These are phyloP conservation scores for Grammomys dolichurus DNA, from an alignment of 2,113 vertebrate genomes.

Conservation along the genomic window DNA sequence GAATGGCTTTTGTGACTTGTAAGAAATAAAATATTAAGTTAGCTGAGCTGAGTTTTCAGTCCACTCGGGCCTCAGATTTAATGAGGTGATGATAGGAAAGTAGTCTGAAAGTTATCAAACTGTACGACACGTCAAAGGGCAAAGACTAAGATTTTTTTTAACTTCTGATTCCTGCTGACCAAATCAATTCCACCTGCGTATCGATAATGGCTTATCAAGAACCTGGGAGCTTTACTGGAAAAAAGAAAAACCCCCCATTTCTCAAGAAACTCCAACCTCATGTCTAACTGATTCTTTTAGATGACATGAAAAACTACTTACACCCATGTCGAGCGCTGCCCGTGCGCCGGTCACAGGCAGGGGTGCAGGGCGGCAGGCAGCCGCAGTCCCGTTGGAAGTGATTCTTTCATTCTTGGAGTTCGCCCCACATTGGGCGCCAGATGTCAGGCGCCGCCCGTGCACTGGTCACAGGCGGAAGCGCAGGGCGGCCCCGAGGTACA, in stretches of 20 bases:
- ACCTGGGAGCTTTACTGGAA: not conserved
- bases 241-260: not conserved
- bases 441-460: too few species aligned
- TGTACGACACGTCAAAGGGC: conserved; percentile 8
- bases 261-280: conserved; percentile 20
- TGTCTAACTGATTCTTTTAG: not conserved
- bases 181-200: not conserved
- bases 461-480: too few species aligned
- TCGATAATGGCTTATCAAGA: not conserved
- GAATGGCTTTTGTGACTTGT: not conserved
- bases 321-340: not conserved
- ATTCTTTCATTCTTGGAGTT: too few species aligned
- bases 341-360: too few species aligned
- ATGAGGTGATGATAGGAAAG: not conserved
- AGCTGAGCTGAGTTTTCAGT: not conserved
- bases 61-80: not conserved
- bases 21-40: conserved; percentile 43
- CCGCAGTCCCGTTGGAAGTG: too few species aligned
- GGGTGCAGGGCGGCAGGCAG: too few species aligned
- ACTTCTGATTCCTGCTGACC: not conserved
- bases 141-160: conserved; percentile 37
- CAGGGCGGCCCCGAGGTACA: too few species aligned
- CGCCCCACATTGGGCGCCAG: too few species aligned
- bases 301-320: conserved; percentile 45
- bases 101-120: conserved; percentile 23